Base-by-base conservation (phyloP, 2,797 vertebrate species). In the Sebastes trivittatus region DNA sequence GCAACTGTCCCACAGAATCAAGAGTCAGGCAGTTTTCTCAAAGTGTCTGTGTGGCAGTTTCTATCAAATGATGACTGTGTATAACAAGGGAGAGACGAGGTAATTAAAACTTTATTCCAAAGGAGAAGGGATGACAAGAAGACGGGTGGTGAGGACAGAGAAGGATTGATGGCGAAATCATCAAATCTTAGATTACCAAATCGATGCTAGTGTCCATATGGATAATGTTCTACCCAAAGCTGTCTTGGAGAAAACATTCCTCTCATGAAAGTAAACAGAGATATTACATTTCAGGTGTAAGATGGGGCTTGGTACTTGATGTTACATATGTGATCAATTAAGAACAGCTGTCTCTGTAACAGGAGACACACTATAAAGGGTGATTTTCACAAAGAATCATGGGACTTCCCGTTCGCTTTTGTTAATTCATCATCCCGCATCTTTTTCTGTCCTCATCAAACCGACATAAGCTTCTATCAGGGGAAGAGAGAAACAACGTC, bases 1-100 rank as follows among this genome's bases (percentile, higher is more conserved):
- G 54, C 54, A 56, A 55, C 63, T 56, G 67, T 29, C 36, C 36
- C n/a, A 8, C 16, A 64, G 81, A 83, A 54, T 52, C 36, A 78
- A 20, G 34, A 67, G 60, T 77, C 60, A 66, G 36, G 49, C 42
- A 36, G 22, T 75, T 81, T 71, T 55, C 22, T 49, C n/a, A 56
- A 69, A 69, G 60, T 73, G 72, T 77, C 9, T 2, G 10, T 38
- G n/a, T 20, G 62, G 64, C 68, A 52, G 22, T 76, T 77, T 85
- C 74, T 36, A 80, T 62, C 59, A 80, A 82, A 78, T 38, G 59
- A 77, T 64, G 52, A 72, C 34, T 73, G 56, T 52, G 68, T 34
- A 29, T 32, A 70, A 59, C 46, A 55, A 68, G 36, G 70, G 52
- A 1, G 52, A 29, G 22, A 38, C 2, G 6, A 66, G 46, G 55